A percentile compares a stretch with the other conserved stretches of the same genome.
Conservation (phyloP, 2,113 vertebrate genomes). For the Aegotheles bennettii region DNA sequence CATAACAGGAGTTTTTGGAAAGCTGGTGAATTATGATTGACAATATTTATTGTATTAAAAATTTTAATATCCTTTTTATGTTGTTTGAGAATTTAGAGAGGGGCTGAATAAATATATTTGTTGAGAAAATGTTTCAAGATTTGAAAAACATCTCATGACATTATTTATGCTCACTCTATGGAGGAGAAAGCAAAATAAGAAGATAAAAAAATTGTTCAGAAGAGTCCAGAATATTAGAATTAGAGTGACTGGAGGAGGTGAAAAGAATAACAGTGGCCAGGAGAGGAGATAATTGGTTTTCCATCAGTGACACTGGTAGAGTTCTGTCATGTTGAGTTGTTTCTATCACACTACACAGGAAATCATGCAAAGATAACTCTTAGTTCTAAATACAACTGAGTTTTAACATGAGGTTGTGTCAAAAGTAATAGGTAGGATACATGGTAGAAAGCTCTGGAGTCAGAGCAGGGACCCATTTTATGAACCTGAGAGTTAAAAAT, state of each 20-base stretch:
- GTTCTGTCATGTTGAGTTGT: background rate
- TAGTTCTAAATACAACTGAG: background rate
- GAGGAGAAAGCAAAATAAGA: background rate
- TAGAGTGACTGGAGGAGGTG: background rate
- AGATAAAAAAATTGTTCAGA: background rate
- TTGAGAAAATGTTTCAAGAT: background rate
- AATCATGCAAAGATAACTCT: background rate
- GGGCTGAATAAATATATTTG: background rate
- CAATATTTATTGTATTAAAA: background rate
- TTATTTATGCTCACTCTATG: background rate
- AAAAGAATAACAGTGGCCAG: background rate
- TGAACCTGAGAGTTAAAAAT: constrained; percentile 56
- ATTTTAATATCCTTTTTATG: background rate
- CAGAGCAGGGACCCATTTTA: constrained; percentile 7
- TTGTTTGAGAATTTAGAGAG: background rate
- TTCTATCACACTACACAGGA: background rate
- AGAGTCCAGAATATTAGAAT: background rate
- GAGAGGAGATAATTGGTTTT: background rate
- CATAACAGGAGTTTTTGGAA: background rate
- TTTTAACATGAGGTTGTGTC: background rate
- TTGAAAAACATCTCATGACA: background rate
- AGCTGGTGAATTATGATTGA: background rate
- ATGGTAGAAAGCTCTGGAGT: constrained; percentile 22
- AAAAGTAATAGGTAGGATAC: background rate
- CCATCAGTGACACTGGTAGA: background rate